These are phyloP conservation scores for Ctenicera cuprea DNA, from an alignment of 2,888 invertebrate genomes.

Conservation along the genomic window DNA sequence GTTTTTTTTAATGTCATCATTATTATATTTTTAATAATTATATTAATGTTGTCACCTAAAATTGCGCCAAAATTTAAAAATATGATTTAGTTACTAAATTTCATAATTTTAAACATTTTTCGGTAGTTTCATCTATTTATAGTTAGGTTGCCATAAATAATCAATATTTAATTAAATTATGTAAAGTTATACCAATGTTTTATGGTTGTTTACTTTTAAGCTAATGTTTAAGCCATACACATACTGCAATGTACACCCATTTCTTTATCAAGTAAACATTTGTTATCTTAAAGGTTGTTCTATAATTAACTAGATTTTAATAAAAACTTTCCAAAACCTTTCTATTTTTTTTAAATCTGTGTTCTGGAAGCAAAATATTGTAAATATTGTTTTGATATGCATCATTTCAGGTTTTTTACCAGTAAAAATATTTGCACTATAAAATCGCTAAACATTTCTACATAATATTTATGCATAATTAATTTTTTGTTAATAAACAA, in stretches of 20 bases:
- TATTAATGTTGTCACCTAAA: neutral
- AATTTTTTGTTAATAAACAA: too few species aligned
- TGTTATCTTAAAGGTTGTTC: neutral
- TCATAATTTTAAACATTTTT: neutral
- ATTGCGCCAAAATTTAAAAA: too few species aligned
- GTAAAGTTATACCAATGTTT: conserved; percentile 2
- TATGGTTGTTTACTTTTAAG: conserved; percentile 3
- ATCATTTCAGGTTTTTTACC: too few species aligned
- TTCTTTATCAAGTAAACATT: conserved; percentile 1
- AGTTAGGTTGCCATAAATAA: conserved; percentile 1
- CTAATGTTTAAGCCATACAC: neutral
- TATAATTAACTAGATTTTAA: neutral
- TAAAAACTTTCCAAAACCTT: neutral
- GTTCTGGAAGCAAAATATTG: too few species aligned
- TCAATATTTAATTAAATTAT: conserved; percentile 15
- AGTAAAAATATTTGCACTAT: too few species aligned
- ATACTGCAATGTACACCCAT: neutral
- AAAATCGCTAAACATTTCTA: too few species aligned
- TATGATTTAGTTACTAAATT: neutral
- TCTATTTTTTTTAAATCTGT: neutral
- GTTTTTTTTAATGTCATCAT: neutral
- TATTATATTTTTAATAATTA: neutral
- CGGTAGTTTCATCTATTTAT: neutral
- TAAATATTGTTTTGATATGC: too few species aligned
- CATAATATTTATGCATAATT: too few species aligned